Percentiles rank a stretch among this genome's conserved stretches.
Conservation (phyloP, 1,140 invertebrate species). For the Hetaerina americana region DNA sequence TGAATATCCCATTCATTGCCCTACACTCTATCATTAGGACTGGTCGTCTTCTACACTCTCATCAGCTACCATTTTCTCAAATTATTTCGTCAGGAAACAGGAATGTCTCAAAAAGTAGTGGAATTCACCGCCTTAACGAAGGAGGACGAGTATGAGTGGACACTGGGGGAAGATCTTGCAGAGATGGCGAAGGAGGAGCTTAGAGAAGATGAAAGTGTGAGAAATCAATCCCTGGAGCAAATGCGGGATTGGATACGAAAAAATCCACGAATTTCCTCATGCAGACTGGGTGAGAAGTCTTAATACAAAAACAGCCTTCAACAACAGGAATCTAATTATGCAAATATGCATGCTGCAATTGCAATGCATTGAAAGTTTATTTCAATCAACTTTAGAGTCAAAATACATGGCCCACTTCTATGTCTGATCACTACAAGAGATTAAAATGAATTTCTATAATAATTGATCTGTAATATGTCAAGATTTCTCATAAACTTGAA, state of each 20-base stretch:
- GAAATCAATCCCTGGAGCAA: slow-evolving; percentile 49
- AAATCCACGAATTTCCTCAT: slow-evolving; percentile 53
- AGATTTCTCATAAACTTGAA: no score
- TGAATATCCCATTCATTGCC: no score
- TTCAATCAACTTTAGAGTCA: not conserved
- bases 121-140: slow-evolving; percentile 28
- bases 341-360: not conserved
- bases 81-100: no score
- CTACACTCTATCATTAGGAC: no score
- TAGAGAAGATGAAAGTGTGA: slow-evolving; percentile 48
- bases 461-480: no score
- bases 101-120: no score
- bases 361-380: not conserved
- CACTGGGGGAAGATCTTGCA: slow-evolving; percentile 42
- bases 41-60: no score
- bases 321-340: not conserved
- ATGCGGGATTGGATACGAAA: slow-evolving; percentile 56
- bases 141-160: slow-evolving; percentile 45
- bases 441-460: no score
- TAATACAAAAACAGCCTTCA: not conserved
- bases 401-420: not conserved
- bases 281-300: slow-evolving; percentile 44
- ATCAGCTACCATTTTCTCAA: no score
- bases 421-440: no score
- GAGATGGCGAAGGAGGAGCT: slow-evolving; percentile 51